phyloP scores from a whole-genome alignment of 2,113 vertebrate species.

The Carassius auratus region DNA sequence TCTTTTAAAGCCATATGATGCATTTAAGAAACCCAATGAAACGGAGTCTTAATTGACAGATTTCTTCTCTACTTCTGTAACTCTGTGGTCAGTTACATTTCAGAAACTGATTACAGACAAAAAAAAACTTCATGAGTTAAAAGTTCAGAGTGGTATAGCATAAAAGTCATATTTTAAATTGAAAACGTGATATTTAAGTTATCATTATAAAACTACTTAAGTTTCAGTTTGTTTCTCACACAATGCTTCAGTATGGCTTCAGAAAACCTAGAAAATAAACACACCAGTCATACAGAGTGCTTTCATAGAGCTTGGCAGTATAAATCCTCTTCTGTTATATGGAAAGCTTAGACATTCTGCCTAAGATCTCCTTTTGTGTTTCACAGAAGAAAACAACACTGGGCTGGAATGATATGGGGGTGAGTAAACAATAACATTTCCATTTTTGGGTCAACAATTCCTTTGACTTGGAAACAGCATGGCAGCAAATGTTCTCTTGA shows the following conservation, averaged over 20 bases:
- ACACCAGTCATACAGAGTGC: not conserved
- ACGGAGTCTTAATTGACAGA: not conserved
- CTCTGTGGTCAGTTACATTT: too few species aligned
- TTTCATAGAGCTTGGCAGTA: not conserved
- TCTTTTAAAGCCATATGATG: not conserved
- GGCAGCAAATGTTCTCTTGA: not conserved
- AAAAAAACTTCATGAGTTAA: not conserved
- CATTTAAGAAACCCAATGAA: not conserved
- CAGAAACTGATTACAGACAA: not conserved
- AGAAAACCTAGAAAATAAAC: not conserved
- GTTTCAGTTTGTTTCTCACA: not conserved
- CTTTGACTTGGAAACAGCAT: not conserved
- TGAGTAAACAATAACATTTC: not conserved
- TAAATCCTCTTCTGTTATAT: not conserved
- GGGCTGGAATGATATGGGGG: not conserved
- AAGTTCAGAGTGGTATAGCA: not conserved
- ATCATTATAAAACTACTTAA: not conserved
- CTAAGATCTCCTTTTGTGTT: not conserved
- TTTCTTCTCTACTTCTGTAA: not conserved
- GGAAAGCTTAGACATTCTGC: not conserved
- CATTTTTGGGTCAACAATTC: not conserved
- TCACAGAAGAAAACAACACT: slow-evolving; percentile 2
- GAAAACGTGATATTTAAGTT: not conserved
- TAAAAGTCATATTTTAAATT: not conserved
- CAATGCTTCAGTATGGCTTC: not conserved